Evolutionary conservation across 2,113 vertebrate species (phyloP).

Genomic region (Mormyrus lacerda): DNA sequence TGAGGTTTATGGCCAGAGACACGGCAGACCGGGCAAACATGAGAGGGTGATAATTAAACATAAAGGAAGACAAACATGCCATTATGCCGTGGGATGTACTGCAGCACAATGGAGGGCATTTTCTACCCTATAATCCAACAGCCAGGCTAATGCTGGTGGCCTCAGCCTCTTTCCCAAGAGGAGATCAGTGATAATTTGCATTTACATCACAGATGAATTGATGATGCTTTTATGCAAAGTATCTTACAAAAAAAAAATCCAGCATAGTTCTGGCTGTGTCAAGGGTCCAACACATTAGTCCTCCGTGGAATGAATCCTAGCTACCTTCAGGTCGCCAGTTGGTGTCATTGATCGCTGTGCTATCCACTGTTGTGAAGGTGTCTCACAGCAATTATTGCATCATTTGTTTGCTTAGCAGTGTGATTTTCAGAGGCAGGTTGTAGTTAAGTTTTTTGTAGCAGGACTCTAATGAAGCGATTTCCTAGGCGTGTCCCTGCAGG

Average conservation of each 20-base stretch:
- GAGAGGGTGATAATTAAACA: background rate
- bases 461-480: background rate
- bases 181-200: background rate
- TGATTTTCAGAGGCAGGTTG: background rate
- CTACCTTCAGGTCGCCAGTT: background rate
- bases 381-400: background rate
- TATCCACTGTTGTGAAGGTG: background rate
- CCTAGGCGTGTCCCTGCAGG: background rate
- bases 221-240: background rate
- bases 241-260: background rate
- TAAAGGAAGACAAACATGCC: background rate
- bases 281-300: background rate
- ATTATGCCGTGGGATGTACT: background rate
- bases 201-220: background rate
- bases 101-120: background rate
- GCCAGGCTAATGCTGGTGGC: background rate
- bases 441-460: background rate
- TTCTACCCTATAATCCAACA: background rate
- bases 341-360: background rate
- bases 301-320: background rate
- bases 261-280: background rate
- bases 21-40: background rate
- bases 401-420: background rate
- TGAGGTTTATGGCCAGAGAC: background rate
- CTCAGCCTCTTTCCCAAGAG: background rate